These are phyloP conservation scores for Callosobruchus maculatus DNA, from an alignment of 2,888 invertebrate species.

Conservation along the genomic window DNA sequence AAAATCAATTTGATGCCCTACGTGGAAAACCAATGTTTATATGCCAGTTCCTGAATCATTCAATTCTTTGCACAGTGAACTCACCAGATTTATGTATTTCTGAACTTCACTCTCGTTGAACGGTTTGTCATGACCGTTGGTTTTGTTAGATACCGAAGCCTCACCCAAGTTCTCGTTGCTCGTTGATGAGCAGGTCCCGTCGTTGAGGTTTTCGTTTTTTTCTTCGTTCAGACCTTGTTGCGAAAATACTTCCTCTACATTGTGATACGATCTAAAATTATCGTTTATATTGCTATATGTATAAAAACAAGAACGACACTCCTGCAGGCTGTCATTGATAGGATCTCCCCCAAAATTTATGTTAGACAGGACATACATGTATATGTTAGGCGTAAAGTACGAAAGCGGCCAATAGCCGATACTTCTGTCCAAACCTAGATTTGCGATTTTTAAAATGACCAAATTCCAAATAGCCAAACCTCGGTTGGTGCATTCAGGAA, in stretches of 20 bases:
- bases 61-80: background rate
- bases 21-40: background rate
- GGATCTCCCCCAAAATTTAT: too few species aligned
- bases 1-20: slow-evolving; percentile 22
- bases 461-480: too few species aligned
- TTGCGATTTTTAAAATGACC: too few species aligned
- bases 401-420: too few species aligned
- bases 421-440: too few species aligned
- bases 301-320: too few species aligned
- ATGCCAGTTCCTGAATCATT: background rate
- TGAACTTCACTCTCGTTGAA: slow-evolving; percentile 11
- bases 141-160: slow-evolving; percentile 24
- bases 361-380: too few species aligned
- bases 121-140: slow-evolving; percentile 4
- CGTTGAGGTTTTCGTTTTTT: slow-evolving; percentile 10
- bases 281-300: too few species aligned
- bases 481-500: too few species aligned
- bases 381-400: too few species aligned
- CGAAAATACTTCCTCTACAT: slow-evolving; percentile 17
- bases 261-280: slow-evolving; percentile 15
- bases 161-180: slow-evolving; percentile 14
- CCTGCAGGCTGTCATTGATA: too few species aligned
- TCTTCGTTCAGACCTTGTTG: slow-evolving; percentile 8
- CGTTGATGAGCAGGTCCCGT: slow-evolving; percentile 2
- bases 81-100: slow-evolving; percentile 14